Percentiles rank a stretch among this genome's conserved stretches.
Conservation (phyloP, 2,113 vertebrate species). For the Neotragus moschatus region DNA sequence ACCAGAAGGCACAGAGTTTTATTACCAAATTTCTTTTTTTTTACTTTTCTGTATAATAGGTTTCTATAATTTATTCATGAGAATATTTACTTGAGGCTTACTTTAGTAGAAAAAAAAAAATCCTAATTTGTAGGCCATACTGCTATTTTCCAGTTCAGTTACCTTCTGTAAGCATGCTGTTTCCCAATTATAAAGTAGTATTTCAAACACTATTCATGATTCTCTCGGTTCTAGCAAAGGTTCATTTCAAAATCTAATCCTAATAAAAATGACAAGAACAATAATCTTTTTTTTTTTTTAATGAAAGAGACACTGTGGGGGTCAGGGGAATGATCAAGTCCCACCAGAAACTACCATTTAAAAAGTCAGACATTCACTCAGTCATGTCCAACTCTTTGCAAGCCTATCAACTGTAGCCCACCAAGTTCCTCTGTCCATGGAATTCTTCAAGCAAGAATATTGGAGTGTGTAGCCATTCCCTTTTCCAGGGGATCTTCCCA, state of each 20-base stretch:
- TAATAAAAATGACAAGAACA: background rate
- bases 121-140: background rate
- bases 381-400: background rate
- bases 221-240: background rate
- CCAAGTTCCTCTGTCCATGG: background rate
- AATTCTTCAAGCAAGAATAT: background rate
- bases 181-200: background rate
- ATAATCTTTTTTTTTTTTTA: background rate
- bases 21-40: background rate
- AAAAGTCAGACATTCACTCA: background rate
- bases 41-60: background rate
- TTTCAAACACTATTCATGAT: background rate
- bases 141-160: background rate
- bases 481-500: background rate
- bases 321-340: background rate
- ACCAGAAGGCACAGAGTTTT: background rate
- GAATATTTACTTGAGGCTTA: background rate
- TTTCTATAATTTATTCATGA: background rate
- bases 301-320: background rate
- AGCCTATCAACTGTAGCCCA: background rate
- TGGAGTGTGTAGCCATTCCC: background rate
- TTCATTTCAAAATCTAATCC: background rate
- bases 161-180: background rate
- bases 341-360: background rate
- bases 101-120: constrained; percentile 5